These are phyloP conservation scores for Phocoena phocoena DNA, from an alignment of 2,113 vertebrate species.

Conservation along the genomic window DNA sequence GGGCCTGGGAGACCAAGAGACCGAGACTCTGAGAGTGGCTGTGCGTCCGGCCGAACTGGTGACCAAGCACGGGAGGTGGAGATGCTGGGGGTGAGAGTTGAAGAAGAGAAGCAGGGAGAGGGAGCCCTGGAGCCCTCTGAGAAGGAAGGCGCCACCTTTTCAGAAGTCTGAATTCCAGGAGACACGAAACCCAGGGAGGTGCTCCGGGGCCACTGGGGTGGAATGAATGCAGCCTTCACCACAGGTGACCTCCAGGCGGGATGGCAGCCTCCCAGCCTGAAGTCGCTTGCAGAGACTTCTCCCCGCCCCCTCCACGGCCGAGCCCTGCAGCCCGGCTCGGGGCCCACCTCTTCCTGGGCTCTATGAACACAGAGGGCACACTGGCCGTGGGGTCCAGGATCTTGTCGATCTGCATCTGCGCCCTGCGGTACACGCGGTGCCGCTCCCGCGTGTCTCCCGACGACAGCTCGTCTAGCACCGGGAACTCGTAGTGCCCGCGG, in stretches of 20 bases:
- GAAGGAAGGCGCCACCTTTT: background rate
- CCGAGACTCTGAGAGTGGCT: background rate
- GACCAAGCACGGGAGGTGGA: background rate
- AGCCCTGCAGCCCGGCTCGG: background rate
- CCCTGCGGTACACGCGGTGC: slow-evolving; percentile 94
- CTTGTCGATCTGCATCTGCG: slow-evolving; percentile 98
- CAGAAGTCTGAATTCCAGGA: background rate
- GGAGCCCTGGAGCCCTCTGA: background rate
- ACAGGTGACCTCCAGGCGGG: background rate
- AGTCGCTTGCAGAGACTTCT: fast-evolving
- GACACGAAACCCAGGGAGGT: fast-evolving
- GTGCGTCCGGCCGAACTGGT: fast-evolving
- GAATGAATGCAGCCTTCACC: background rate
- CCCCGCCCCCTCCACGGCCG: background rate
- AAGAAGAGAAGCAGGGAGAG: fast-evolving
- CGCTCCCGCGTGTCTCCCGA: slow-evolving; percentile 91
- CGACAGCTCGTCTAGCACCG: slow-evolving; percentile 92
- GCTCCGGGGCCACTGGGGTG: fast-evolving
- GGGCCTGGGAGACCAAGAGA: too few species aligned
- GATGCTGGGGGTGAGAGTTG: fast-evolving
- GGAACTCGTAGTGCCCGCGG: slow-evolving; percentile 98
- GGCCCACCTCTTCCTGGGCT: slow-evolving; percentile 91
- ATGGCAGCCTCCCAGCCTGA: fast-evolving
- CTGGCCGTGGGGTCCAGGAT: slow-evolving; percentile 93
- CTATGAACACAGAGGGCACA: slow-evolving; percentile 91